Evolutionary conservation across 92 coral and sea anemone genomes (phyloP).

Genomic region (Meandrina meandrites): DNA sequence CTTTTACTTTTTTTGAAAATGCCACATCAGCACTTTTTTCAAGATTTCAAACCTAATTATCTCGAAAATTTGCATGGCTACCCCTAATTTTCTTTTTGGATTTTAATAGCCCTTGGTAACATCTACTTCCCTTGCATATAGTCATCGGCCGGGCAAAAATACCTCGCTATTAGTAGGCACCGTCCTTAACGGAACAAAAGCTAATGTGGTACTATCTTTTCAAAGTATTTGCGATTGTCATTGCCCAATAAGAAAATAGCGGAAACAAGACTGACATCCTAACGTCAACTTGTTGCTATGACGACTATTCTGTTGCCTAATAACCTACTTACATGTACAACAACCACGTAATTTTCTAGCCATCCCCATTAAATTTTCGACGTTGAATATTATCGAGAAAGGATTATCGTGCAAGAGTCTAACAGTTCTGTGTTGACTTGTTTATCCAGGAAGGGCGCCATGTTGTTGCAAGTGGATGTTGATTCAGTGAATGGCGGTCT

Average conservation of each 20-base stretch:
- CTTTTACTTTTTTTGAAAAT: too few relatives aligned
- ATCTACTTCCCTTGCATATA: too few relatives aligned
- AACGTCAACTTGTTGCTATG: neutral
- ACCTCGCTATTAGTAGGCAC: too few relatives aligned
- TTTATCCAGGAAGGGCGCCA: slow-evolving; percentile 85
- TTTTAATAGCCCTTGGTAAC: too few relatives aligned
- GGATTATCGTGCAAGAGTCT: neutral
- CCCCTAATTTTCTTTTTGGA: too few relatives aligned
- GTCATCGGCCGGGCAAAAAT: too few relatives aligned
- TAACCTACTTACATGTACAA: neutral
- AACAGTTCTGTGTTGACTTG: neutral
- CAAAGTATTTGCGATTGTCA: neutral
- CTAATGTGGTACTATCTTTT: too few relatives aligned
- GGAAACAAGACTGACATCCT: neutral
- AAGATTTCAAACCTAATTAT: too few relatives aligned
- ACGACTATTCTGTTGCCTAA: neutral
- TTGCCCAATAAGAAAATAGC: neutral
- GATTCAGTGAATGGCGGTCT: slow-evolving; percentile 90
- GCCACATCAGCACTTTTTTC: too few relatives aligned
- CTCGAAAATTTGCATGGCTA: too few relatives aligned
- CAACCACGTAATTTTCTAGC: neutral
- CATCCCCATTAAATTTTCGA: too few relatives aligned
- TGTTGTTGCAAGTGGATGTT: slow-evolving; percentile 87
- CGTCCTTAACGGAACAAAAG: too few relatives aligned
- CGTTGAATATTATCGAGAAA: neutral